Base-by-base conservation (phyloP, 2,113 vertebrate genomes). In the Mormoops blainvillei region DNA sequence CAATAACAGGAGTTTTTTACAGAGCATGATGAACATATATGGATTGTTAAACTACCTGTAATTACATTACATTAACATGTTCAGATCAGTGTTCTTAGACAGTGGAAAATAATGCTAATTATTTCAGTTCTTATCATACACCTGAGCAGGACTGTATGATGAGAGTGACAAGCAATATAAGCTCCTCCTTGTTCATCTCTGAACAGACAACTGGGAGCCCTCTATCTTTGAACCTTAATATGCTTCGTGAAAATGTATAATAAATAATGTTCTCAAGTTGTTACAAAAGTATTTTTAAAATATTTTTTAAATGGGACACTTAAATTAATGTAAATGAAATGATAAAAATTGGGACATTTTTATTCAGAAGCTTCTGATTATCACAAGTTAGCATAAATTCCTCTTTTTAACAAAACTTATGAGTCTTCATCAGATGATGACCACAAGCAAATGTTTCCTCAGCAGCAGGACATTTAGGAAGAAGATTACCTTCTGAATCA, bases 331-430 rank as follows among this genome's bases (percentile, higher is more conserved):
- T 87, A 22, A 92, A 33, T 52, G 22, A 9, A 84, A n/a, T 15
- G 76, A 11, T 45, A 18, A 82, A 65, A 90, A 4, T 8, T 78
- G 52, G 8, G 14, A 19, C 0, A 38, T 67, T 92, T 94, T 61
- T 13, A 83, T 61, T 74, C 13, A 84, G 50, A 77, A 83, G 74
- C 3, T 89, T 31, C 43, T 90, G 28, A 0, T 28, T 71, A n/a
- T 84, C 63, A 61, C 38, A 81, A 81, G 41, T 45, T 67, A 74
- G n/a, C 26, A 61, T 26, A 94, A 82, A 73, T 65, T 82, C 2
- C 13, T 87, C 15, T 65, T 78, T 78, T 68, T 58, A 71, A 52
- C 48, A 76, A 74, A 88, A 63, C 1, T 52, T 48, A 13, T 73
- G 2, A 74, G 43, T 91, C 41, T 33, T 70, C 70, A 45, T 54